A percentile compares a stretch with the other conserved stretches of the same genome.
phyloP scores from a whole-genome alignment of 1,140 invertebrate genomes.

The Solenopsis fugax region DNA sequence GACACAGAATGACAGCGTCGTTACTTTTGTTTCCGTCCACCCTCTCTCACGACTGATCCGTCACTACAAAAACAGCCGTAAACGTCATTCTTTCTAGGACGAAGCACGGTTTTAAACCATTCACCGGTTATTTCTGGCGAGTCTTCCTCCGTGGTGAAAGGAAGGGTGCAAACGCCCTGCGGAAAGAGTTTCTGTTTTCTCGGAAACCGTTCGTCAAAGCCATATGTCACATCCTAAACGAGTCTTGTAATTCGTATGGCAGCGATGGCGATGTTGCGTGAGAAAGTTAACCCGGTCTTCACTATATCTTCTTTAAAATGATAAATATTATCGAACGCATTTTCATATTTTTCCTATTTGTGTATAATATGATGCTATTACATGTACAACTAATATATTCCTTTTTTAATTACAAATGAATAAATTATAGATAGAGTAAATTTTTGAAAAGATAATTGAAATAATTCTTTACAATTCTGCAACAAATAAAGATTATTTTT shows the following conservation, averaged over 20 bases:
- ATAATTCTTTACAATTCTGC: neutral
- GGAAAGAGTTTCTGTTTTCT: constrained; percentile 78
- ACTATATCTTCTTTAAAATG: constrained; percentile 81
- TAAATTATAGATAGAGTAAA: neutral
- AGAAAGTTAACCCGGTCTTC: constrained; percentile 80
- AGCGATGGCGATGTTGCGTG: constrained; percentile 64
- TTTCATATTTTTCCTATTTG: neutral
- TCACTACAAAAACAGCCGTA: constrained; percentile 32
- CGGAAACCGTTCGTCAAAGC: constrained; percentile 83
- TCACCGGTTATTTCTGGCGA: constrained; percentile 73
- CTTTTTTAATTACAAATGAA: neutral
- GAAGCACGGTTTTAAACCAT: neutral
- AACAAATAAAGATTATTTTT: neutral
- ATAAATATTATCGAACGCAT: constrained; percentile 70
- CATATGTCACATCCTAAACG: constrained; percentile 76
- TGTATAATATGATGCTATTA: neutral
- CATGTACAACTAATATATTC: neutral
- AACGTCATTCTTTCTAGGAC: constrained; percentile 35
- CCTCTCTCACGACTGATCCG: neutral
- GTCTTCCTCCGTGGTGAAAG: constrained; percentile 55
- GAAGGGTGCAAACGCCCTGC: constrained; percentile 8
- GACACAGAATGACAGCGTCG: neutral
- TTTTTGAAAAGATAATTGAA: neutral
- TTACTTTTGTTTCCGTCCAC: constrained; percentile 9
- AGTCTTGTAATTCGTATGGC: constrained; percentile 70